These are phyloP conservation scores for Sarcophaga subvicina DNA, from an alignment of 2,888 invertebrate genomes.

Conservation along the genomic window DNA sequence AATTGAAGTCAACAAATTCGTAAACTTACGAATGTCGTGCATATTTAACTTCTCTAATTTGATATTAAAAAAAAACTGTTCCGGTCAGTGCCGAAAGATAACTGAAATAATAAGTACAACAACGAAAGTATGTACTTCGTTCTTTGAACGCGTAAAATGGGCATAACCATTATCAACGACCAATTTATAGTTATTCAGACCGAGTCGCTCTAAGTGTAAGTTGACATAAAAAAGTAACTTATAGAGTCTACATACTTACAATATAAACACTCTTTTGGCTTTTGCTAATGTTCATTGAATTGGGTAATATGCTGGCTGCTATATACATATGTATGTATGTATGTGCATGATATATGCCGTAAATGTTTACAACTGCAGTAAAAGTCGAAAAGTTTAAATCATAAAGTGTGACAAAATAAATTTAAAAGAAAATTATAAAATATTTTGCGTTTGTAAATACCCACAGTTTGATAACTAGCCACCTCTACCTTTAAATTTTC, in stretches of 20 bases:
- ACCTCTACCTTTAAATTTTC: no score
- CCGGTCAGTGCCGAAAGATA: slow-evolving; percentile 65
- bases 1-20: slow-evolving; percentile 41
- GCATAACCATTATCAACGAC: slow-evolving; percentile 73
- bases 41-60: slow-evolving; percentile 61
- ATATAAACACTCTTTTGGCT: not conserved
- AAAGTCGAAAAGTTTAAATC: slow-evolving; percentile 11
- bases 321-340: not conserved
- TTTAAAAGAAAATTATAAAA: slow-evolving; percentile 11
- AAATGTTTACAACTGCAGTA: no score
- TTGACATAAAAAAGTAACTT: slow-evolving; percentile 62
- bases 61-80: slow-evolving; percentile 63
- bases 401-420: slow-evolving; percentile 55
- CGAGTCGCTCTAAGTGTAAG: slow-evolving; percentile 73
- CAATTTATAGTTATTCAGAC: slow-evolving; percentile 77
- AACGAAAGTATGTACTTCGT: slow-evolving; percentile 53
- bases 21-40: slow-evolving; percentile 47
- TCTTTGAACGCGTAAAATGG: slow-evolving; percentile 79
- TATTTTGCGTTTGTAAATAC: not conserved
- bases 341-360: no score
- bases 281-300: not conserved
- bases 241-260: not conserved
- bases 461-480: not conserved
- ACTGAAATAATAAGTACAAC: slow-evolving; percentile 19
- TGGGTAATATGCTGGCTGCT: not conserved